These are phyloP conservation scores for Xenotilapia caudafasciata DNA, from an alignment of 2,113 vertebrate species.

Conservation along the genomic window DNA sequence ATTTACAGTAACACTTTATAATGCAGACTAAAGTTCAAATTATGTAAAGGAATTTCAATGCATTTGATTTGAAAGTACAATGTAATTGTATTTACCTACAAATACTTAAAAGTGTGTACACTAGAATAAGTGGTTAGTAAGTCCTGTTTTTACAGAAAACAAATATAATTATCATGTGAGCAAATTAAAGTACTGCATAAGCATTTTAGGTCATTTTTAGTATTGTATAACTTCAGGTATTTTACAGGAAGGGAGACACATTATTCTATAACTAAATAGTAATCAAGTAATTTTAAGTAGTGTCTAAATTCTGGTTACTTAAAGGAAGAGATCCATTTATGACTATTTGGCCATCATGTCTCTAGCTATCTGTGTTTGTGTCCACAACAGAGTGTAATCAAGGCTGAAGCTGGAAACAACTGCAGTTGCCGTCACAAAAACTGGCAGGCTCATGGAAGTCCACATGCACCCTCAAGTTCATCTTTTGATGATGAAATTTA, in stretches of 20 bases:
- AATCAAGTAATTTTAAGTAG: neutral
- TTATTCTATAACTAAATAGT: neutral
- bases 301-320: neutral
- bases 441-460: neutral
- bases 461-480: neutral
- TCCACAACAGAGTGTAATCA: neutral
- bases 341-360: neutral
- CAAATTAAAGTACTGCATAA: neutral
- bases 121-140: neutral
- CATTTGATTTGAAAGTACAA: neutral
- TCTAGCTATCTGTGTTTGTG: neutral
- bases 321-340: neutral
- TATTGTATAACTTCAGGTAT: neutral
- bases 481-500: neutral
- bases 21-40: neutral
- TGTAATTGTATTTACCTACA: neutral
- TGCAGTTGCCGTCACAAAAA: neutral
- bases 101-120: neutral
- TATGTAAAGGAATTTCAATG: neutral
- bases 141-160: neutral
- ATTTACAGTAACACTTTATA: neutral
- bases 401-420: neutral
- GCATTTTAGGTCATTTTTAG: neutral
- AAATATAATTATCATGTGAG: neutral
- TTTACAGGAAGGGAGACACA: neutral